Conservation (phyloP, 2,888 invertebrate genomes). For the Hydropsyche betteni region DNA sequence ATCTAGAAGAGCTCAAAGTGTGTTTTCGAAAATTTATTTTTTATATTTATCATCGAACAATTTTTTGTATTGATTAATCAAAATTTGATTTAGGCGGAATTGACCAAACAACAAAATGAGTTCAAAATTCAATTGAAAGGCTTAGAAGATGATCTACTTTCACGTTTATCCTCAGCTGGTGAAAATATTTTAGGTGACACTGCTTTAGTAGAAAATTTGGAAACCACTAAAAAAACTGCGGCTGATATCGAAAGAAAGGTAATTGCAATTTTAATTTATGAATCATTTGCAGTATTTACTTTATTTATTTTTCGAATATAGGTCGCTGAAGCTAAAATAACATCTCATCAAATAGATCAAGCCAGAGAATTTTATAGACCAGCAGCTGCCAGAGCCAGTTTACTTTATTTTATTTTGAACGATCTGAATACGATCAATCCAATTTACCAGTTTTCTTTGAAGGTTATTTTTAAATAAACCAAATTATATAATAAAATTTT, state of each 20-base stretch:
- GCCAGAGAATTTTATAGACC: slow-evolving; percentile 90
- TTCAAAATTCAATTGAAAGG: slow-evolving; percentile 94
- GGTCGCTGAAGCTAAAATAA: slow-evolving; percentile 89
- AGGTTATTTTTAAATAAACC: slow-evolving; percentile 65
- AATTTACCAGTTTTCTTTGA: slow-evolving; percentile 96
- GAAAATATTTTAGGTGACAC: slow-evolving; percentile 95
- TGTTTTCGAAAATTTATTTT: slow-evolving; percentile 37
- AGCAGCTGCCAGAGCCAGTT: slow-evolving; percentile 91
- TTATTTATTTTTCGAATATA: slow-evolving; percentile 51
- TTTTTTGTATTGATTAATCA: no score
- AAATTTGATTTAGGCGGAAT: slow-evolving; percentile 70
- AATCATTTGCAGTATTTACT: neutral
- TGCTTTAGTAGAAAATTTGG: slow-evolving; percentile 93
- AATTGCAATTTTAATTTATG: slow-evolving; percentile 34
- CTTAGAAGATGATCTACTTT: slow-evolving; percentile 91
- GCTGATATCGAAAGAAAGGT: slow-evolving; percentile 94
- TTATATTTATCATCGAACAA: no score
- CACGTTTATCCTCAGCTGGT: slow-evolving; percentile 89
- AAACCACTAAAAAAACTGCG: slow-evolving; percentile 94
- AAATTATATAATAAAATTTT: neutral
- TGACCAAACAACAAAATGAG: slow-evolving; percentile 96
- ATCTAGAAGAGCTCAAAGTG: slow-evolving; percentile 90
- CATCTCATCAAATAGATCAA: slow-evolving; percentile 90
- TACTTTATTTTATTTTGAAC: slow-evolving; percentile 94
- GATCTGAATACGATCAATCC: slow-evolving; percentile 96